Conservation (phyloP, 2,888 invertebrate genomes). For the Spilarctia lutea region DNA sequence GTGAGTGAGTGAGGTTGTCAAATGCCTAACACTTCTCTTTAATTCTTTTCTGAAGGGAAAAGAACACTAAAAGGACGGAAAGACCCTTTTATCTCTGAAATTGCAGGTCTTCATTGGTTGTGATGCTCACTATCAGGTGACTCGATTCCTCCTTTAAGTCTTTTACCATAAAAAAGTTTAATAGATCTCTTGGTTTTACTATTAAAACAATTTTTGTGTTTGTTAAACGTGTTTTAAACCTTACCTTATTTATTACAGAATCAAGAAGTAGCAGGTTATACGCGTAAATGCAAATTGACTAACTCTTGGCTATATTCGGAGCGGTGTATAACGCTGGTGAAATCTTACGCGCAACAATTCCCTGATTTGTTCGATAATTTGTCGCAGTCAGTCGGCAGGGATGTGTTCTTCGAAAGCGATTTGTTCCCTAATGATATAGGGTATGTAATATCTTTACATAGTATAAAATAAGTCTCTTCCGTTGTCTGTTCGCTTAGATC, state of each 20-base stretch:
- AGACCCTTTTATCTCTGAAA: too few species aligned
- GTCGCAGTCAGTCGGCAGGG: conserved; percentile 71
- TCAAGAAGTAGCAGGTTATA: conserved; percentile 93
- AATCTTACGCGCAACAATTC: conserved; percentile 89
- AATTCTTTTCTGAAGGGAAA: background rate
- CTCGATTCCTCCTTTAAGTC: too few species aligned
- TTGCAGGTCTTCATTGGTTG: background rate
- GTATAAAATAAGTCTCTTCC: too few species aligned
- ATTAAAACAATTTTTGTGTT: background rate
- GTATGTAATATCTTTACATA: conserved; percentile 63
- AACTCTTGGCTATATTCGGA: conserved; percentile 93
- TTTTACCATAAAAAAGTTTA: too few species aligned
- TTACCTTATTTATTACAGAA: conserved; percentile 70
- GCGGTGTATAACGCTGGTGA: conserved; percentile 90
- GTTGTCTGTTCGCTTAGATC: too few species aligned
- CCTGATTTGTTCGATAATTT: conserved; percentile 91
- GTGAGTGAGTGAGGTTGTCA: background rate
- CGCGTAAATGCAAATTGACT: conserved; percentile 88
- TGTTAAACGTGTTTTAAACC: background rate
- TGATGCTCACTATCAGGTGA: background rate
- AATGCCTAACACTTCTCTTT: background rate
- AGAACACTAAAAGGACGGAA: too few species aligned
- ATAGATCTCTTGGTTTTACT: too few species aligned
- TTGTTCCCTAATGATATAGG: conserved; percentile 87
- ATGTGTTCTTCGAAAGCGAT: conserved; percentile 88